Evolutionary conservation across 2,797 vertebrate genomes (phyloP).

Genomic region (Poeciliopsis infans): DNA sequence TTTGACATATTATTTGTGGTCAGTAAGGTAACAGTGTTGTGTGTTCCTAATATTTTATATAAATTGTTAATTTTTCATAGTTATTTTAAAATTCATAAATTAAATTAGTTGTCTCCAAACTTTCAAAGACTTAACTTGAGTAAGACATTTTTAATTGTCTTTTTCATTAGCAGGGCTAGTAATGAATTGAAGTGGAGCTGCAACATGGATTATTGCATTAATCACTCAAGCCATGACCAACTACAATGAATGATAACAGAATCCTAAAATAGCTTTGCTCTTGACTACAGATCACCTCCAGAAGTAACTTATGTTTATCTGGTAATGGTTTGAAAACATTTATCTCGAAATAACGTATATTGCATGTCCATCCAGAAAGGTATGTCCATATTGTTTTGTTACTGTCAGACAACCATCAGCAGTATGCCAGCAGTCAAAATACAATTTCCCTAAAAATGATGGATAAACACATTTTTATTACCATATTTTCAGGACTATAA

Average conservation of each 20-base stretch:
- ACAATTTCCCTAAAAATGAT: not conserved
- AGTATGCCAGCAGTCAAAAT: not conserved
- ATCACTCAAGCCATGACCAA: conserved; percentile 66
- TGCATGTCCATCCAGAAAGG: not conserved
- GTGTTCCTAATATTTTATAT: not conserved
- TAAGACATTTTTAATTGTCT: conserved; percentile 60
- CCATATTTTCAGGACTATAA: too few relatives aligned
- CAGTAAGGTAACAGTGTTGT: not conserved
- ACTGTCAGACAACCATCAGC: not conserved
- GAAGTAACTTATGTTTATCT: conserved; percentile 51
- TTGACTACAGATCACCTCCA: conserved; percentile 61
- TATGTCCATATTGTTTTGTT: not conserved
- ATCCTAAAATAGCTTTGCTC: conserved; percentile 54
- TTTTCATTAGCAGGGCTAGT: conserved; percentile 44
- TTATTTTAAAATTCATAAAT: not conserved
- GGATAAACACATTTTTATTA: not conserved
- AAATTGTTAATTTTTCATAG: not conserved
- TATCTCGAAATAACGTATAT: conserved; percentile 1
- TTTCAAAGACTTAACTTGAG: conserved; percentile 43
- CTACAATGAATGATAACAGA: conserved; percentile 62
- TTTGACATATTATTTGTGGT: not conserved
- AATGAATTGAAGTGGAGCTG: conserved; percentile 59
- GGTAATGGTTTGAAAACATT: conserved; percentile 12
- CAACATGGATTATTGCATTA: conserved; percentile 61
- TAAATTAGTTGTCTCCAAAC: conserved; percentile 23